Percentiles rank a stretch among this genome's conserved stretches.
These are phyloP conservation scores for Agonopterix arenella DNA, from an alignment of 2,888 invertebrate genomes.

Conservation along the genomic window DNA sequence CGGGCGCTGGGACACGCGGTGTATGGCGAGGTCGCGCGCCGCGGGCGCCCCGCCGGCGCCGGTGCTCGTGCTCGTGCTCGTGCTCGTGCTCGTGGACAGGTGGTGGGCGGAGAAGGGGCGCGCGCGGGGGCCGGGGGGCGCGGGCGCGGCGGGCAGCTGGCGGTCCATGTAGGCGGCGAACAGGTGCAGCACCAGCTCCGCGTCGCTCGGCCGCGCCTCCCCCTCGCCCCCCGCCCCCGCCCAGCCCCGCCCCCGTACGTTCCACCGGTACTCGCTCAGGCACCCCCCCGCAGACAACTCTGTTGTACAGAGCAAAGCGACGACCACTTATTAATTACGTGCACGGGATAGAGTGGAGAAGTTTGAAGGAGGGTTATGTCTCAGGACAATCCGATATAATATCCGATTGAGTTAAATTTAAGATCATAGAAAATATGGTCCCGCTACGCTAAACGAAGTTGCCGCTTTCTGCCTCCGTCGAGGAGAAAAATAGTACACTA, in stretches of 20 bases:
- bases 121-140: conserved; percentile 50
- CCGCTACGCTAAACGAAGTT: too few relatives aligned
- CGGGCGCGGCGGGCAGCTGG: conserved; percentile 73
- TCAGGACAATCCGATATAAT: too few relatives aligned
- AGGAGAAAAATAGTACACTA: too few relatives aligned
- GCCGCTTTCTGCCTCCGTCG: too few relatives aligned
- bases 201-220: conserved; percentile 87
- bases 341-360: too few relatives aligned
- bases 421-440: too few relatives aligned
- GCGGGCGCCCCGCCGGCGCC: conserved; percentile 50
- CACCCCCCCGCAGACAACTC: conserved; percentile 90
- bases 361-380: too few relatives aligned
- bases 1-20: conserved; percentile 72
- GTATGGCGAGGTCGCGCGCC: conserved; percentile 76
- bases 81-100: conserved; percentile 39
- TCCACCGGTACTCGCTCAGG: conserved; percentile 93
- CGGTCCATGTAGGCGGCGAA: conserved; percentile 78
- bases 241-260: conserved; percentile 89
- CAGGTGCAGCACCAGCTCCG: conserved; percentile 84
- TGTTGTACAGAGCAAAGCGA: too few relatives aligned
- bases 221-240: conserved; percentile 24
- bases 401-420: neutral
- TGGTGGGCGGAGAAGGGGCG: conserved; percentile 76
- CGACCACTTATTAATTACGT: too few relatives aligned
- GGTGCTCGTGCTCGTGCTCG: conserved; percentile 57